Conservation (phyloP, 1,140 invertebrate genomes). For the Drosophila bipectinata region DNA sequence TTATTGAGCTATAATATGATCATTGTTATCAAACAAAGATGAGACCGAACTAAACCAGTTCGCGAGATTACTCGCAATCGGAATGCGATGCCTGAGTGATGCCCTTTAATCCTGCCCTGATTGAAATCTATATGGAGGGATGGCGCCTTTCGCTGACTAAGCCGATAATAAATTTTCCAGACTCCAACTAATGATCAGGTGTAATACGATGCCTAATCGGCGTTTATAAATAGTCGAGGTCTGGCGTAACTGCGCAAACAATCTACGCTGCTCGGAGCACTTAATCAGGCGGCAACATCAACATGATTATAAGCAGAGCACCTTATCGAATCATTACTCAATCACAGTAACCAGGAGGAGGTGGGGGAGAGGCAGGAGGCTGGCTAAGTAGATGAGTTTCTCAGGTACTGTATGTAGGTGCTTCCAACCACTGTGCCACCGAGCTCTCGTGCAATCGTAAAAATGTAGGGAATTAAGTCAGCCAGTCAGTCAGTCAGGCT, state of each 20-base stretch:
- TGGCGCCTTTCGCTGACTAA: conserved; percentile 36
- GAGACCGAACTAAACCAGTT: conserved; percentile 23
- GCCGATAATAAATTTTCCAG: conserved; percentile 31
- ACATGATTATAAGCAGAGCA: conserved; percentile 22
- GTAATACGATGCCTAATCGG: conserved; percentile 16
- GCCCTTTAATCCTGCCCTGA: conserved; percentile 16
- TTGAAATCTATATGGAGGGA: neutral
- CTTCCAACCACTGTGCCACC: conserved; percentile 21
- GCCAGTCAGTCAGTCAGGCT: conserved; percentile 54
- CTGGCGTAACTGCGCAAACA: conserved; percentile 33
- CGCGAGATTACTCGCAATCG: conserved; percentile 13
- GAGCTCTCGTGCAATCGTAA: conserved; percentile 38
- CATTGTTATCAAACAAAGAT: neutral
- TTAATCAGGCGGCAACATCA: conserved; percentile 43
- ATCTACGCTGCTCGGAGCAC: conserved; percentile 31
- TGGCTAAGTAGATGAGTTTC: conserved; percentile 4
- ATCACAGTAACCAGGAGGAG: neutral
- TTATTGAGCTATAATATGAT: neutral
- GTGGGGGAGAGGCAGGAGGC: neutral
- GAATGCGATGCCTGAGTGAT: conserved; percentile 24
- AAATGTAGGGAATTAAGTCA: conserved; percentile 81
- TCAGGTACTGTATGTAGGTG: neutral
- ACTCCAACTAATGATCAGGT: conserved; percentile 31
- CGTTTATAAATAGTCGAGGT: conserved; percentile 41
- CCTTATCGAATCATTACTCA: conserved; percentile 20